Base-by-base conservation (phyloP, 2,888 invertebrate genomes). In the Pseudanteris insignis region DNA sequence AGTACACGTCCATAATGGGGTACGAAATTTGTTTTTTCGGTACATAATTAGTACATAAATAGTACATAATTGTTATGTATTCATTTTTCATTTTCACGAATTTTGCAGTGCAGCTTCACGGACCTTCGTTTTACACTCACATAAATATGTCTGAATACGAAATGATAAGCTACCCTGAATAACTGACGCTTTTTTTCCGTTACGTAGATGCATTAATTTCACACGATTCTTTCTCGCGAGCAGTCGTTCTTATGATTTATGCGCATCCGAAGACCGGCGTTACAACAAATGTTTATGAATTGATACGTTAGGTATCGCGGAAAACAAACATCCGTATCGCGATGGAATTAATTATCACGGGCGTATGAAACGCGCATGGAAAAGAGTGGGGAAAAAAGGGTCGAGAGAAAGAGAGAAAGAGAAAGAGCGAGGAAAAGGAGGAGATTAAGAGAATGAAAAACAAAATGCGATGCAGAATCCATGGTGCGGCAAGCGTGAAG, bases 401-500 rank as follows among this genome's bases (percentile, higher is more conserved):
- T 21, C 7, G 26, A 26, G n/a, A 26, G n/a, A 8, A n/a, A 5
- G 26, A 26, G 26, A 26, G 18, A 26, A 26, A 3, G 6, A 13
- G 13, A 28, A 9, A 4, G n/a, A 28, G 13, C 15, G 33, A 13
- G 40, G 14, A 3, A 32, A 26, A 32, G 21, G 21, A 15, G 30
- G 15, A 36, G 8, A 21, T 2, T 12, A 36, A 29, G 12, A 12
- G 12, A n/a, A 21, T 11, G 13, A 28, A 38, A 51, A 40, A 50
- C 32, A 18, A 21, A n/a, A 37, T 48, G 33, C 30, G 38, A 24
- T 32, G 53, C 34, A 43, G 43, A 48, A 37, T 15, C 29, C 24
- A 41, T 29, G 32, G 18, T 15, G 46, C 53, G 55, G 46, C 36
- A 51, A 62, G 61, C 55, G 57, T 62, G 53, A 57, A 51, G 51